phyloP scores from a whole-genome alignment of 2,113 vertebrate species.

The Chloebia gouldiae region DNA sequence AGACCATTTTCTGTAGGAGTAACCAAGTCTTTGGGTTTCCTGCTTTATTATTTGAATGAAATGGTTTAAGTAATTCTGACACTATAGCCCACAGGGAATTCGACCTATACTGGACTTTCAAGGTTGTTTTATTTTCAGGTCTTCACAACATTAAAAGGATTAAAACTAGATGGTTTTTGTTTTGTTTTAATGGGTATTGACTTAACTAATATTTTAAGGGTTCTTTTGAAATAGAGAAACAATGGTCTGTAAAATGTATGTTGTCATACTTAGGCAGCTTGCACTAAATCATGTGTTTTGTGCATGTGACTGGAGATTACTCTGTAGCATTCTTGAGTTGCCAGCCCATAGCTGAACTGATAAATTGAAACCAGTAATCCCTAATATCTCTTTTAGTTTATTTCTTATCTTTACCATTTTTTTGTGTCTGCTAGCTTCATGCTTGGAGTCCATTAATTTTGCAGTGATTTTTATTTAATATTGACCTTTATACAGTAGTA shows the following conservation, averaged over 20 bases:
- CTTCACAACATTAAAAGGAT: background rate
- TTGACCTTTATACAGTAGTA: background rate
- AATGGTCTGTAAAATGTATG: background rate
- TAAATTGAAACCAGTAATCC: background rate
- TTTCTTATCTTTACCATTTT: background rate
- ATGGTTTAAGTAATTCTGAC: background rate
- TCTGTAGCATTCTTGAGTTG: background rate
- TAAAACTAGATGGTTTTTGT: background rate
- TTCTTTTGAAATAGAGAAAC: background rate
- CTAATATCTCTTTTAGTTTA: background rate
- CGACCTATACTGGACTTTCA: background rate
- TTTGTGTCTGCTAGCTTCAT: background rate
- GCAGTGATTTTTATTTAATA: background rate
- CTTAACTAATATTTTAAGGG: background rate
- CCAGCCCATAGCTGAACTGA: background rate
- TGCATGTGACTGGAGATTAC: slow-evolving; percentile 2
- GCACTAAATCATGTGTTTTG: background rate
- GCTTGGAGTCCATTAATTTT: background rate
- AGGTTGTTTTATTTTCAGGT: background rate
- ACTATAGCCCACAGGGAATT: background rate
- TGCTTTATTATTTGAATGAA: background rate
- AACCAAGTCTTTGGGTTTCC: background rate
- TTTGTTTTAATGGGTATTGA: background rate
- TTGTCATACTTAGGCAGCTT: background rate
- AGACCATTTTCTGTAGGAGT: background rate